Evolutionary conservation across 1,140 invertebrate genomes (phyloP), one percentile per base, ranked within the genome.

Genomic region (Drosophila varians): DNA sequence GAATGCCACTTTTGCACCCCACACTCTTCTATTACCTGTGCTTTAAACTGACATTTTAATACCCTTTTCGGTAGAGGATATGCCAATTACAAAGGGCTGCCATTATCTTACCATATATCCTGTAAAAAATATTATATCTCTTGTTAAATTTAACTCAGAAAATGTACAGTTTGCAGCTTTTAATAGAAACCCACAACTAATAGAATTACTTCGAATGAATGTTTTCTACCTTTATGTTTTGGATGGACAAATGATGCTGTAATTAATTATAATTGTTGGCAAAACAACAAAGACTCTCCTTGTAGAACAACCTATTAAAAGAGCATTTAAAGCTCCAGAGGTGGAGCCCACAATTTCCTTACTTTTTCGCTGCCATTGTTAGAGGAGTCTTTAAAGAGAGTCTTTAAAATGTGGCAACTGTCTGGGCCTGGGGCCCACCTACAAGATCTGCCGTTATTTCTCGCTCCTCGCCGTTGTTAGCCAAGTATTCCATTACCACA

Each of bases 401-500:
- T 68, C 61, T 66, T 68, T 68, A 43, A 66, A 53, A 34, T 53
- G 53, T 45, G 43, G 5, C 49, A 16, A 38, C 38, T 46, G 40
- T 21, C 40, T 66, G 62, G 25, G 26, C 62, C 31, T 3, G n/a
- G 61, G 64, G 64, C 64, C 36, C 64, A 66, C 64, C 64, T 68
- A 68, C 61, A 68, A 66, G 46, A 19, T 66, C 21, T 66, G n/a
- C 64, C 64, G 64, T 66, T 66, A 68, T 34, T 68, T 68, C 64
- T 66, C 64, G 64, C 61, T 68, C 47, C 11, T 66, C 16, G 16
- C 26, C 16, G 57, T 64, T 47, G 60, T 48, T 48, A 18, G 28
- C 61, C 47, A 8, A 16, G 64, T 66, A 66, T 68, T 68, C 64
- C 62, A 68, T 68, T 68, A 68, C 64, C 64, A 38, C 64, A 68